Conservation (phyloP, 2,113 vertebrate genomes). For the Scomber colias region DNA sequence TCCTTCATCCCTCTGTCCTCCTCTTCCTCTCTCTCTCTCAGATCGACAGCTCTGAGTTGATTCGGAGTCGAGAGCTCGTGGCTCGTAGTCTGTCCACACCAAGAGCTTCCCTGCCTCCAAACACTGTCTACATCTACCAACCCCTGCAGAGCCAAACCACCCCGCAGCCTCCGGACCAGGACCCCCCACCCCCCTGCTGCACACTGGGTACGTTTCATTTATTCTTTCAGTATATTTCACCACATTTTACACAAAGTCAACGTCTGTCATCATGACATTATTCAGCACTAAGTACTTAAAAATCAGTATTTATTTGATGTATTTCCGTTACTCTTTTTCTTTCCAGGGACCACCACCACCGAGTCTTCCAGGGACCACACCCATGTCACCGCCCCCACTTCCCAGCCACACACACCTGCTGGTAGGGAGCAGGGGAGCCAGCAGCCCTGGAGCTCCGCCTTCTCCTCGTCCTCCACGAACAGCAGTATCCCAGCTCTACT, state of each 20-base stretch:
- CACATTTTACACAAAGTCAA: no score
- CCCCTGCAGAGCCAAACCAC: slow-evolving; percentile 83
- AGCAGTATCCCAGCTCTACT: slow-evolving; percentile 51
- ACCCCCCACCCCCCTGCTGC: slow-evolving; percentile 42
- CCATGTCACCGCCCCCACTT: not conserved
- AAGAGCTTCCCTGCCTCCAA: slow-evolving; percentile 91
- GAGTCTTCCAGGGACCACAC: slow-evolving; percentile 57
- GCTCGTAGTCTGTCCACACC: slow-evolving; percentile 91
- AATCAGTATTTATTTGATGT: not conserved
- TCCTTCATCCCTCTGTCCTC: not conserved
- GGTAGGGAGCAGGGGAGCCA: slow-evolving; percentile 34
- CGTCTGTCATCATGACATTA: no score
- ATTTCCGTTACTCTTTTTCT: not conserved
- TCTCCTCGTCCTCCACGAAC: slow-evolving; percentile 84
- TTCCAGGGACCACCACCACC: slow-evolving; percentile 36
- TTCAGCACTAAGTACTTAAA: no score
- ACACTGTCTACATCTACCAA: slow-evolving; percentile 97
- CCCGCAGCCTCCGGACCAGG: slow-evolving; percentile 81
- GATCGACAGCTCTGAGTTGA: slow-evolving; percentile 94
- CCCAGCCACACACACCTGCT: slow-evolving; percentile 32
- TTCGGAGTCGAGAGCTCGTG: slow-evolving; percentile 94
- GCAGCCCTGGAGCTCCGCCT: slow-evolving; percentile 73
- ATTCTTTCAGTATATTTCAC: no score
- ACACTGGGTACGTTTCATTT: slow-evolving; percentile 44
- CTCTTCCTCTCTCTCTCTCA: slow-evolving; percentile 54